Evolutionary conservation across 2,113 vertebrate species (phyloP), one percentile per base, ranked within the genome.

Genomic region (Larimichthys polyactis): DNA sequence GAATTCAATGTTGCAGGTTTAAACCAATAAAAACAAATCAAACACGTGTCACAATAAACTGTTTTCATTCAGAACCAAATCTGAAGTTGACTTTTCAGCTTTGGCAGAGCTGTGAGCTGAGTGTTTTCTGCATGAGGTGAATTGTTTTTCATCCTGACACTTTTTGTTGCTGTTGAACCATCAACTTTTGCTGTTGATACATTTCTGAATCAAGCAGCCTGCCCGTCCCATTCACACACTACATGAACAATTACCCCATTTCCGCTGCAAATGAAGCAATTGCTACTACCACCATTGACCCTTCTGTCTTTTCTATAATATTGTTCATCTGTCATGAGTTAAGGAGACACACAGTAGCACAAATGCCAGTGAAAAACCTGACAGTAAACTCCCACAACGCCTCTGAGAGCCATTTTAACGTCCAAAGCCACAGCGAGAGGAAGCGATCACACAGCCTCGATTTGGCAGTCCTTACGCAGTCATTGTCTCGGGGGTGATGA

Each of bases 401-500:
- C 79, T 71, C 76, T 7, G 83, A 87, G 78, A 83, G 79, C 27
- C 79, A 80, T 87, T 87, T 80, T 43, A 65, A 81, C 57, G 3
- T 83, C 64, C 71, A 81, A 60, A 90, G 82, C 86, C 67, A 68
- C 84, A 87, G 79, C 74, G 36, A 85, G 74, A 84, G 83, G 81
- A 90, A 84, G 77, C 66, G 71, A 90, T 88, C 84, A 78, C 81
- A 60, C 76, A 3, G 81, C 75, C 87, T 81, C 83, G 82, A 83
- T 87, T 87, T 90, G 90, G 90, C 92, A 79, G 79, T 75, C 89
- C 75, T 79, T 64, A 70, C 75, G 85, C 87, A 88, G 81, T 82
- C 86, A 83, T 92, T 90, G 90, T 94, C 89, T 89, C 60, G 16
- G 43, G 81, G 83, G 92, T 93, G 92, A 92, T 91, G 83, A 91